These are phyloP conservation scores for Amniataba percoides DNA, from an alignment of 2,797 vertebrate species.

Conservation along the genomic window DNA sequence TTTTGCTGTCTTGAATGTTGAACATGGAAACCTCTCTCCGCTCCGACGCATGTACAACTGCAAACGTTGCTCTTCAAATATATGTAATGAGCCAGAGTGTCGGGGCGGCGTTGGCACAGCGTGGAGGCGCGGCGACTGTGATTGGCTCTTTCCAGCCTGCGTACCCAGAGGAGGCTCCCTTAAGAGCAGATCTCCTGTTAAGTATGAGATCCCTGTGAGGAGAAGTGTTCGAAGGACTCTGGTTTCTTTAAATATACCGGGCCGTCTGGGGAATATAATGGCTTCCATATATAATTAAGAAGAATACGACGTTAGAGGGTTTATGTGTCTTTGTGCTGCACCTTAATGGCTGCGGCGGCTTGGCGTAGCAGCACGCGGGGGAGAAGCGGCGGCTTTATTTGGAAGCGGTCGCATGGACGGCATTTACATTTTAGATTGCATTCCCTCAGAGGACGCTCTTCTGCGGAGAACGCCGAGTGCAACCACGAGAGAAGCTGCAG, in stretches of 20 bases:
- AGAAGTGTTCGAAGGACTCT: conserved; percentile 80
- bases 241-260: conserved; percentile 82
- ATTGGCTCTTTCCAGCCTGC: conserved; percentile 69
- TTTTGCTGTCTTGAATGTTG: conserved; percentile 6
- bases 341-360: conserved; percentile 66
- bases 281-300: conserved; percentile 85
- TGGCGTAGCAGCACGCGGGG: not conserved
- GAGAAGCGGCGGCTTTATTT: conserved; percentile 56
- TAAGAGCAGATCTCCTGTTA: conserved; percentile 83
- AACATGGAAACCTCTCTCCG: conserved; percentile 29
- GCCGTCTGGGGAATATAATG: conserved; percentile 80
- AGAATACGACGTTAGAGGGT: conserved; percentile 69
- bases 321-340: conserved; percentile 73
- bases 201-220: conserved; percentile 83
- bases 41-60: conserved; percentile 47
- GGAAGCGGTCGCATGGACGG: conserved; percentile 47
- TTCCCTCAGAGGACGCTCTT: conserved; percentile 23
- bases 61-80: conserved; percentile 62
- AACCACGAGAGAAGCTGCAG: not conserved
- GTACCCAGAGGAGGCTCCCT: conserved; percentile 79
- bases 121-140: conserved; percentile 29
- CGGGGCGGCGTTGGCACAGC: conserved; percentile 46
- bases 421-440: conserved; percentile 69
- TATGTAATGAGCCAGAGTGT: conserved; percentile 64
- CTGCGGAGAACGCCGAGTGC: conserved; percentile 2